A percentile compares a stretch with the other conserved stretches of the same genome.
phyloP scores from a whole-genome alignment of 2,888 invertebrate species.

The Xylota segnis region DNA sequence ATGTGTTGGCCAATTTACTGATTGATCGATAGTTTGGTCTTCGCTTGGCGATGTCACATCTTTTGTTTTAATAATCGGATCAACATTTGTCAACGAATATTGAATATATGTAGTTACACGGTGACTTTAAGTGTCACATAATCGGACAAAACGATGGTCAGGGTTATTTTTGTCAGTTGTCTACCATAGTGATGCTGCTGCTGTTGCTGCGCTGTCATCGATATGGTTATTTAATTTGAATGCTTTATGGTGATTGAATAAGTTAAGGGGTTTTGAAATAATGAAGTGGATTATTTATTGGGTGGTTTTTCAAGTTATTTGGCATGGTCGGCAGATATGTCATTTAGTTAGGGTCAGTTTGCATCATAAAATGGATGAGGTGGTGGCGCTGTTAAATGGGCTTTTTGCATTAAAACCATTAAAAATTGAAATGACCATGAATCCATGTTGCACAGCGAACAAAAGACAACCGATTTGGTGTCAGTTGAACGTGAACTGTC shows the following conservation, averaged over 20 bases:
- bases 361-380: slow-evolving; percentile 48
- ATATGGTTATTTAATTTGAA: slow-evolving; percentile 33
- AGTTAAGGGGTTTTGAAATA: slow-evolving; percentile 41
- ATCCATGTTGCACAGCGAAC: not conserved
- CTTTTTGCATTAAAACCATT: slow-evolving; percentile 19
- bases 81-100: slow-evolving; percentile 50
- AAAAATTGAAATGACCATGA: slow-evolving; percentile 30
- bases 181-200: not conserved
- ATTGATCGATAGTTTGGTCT: not conserved
- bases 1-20: slow-evolving; percentile 1
- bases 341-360: slow-evolving; percentile 45
- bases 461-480: not conserved
- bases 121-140: slow-evolving; percentile 36
- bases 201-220: not conserved
- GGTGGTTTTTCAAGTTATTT: slow-evolving; percentile 47
- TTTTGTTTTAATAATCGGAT: slow-evolving; percentile 53
- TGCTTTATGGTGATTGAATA: slow-evolving; percentile 18
- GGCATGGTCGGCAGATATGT: slow-evolving; percentile 30
- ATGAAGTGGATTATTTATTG: slow-evolving; percentile 25
- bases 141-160: slow-evolving; percentile 47
- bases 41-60: slow-evolving; percentile 18
- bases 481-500: too few relatives aligned
- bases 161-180: slow-evolving; percentile 1
- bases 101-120: slow-evolving; percentile 29
- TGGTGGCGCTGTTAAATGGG: not conserved